A percentile compares a stretch with the other conserved stretches of the same genome.
These are phyloP conservation scores for Mystacides longicornis DNA, from an alignment of 2,888 invertebrate species.

Conservation along the genomic window DNA sequence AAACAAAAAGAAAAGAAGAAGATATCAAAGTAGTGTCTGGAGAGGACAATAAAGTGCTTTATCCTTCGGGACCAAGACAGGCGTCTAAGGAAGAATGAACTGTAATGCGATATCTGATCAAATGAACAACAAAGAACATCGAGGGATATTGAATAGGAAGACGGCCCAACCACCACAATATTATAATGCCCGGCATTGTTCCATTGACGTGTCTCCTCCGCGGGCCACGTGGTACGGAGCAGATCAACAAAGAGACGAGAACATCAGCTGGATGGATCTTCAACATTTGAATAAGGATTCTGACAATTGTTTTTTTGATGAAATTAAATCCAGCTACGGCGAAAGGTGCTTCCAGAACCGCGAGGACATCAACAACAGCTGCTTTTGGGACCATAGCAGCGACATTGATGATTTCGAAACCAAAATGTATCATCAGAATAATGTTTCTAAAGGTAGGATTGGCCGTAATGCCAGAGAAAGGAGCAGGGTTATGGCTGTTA, in stretches of 20 bases:
- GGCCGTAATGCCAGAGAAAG: constrained; percentile 46
- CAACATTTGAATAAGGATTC: background rate
- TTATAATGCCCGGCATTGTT: constrained; percentile 19
- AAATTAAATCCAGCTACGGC: background rate
- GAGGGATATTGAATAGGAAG: constrained; percentile 14
- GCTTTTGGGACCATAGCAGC: constrained; percentile 4
- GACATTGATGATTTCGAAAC: constrained; percentile 1
- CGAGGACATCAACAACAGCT: constrained; percentile 16
- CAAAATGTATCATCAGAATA: constrained; percentile 19
- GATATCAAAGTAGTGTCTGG: constrained; percentile 6
- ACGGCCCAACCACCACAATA: constrained; percentile 21
- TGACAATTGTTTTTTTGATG: no score
- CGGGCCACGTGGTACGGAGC: constrained; percentile 2
- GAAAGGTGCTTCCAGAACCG: constrained; percentile 7
- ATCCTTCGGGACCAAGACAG: background rate
- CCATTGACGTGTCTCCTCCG: constrained; percentile 17
- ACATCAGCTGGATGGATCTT: background rate
- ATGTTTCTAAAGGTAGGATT: constrained; percentile 19
- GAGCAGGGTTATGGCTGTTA: constrained; percentile 48
- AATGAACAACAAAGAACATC: background rate
- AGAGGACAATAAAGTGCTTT: constrained; percentile 8
- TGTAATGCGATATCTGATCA: constrained; percentile 18
- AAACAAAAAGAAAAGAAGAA: constrained; percentile 7
- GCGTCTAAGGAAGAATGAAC: constrained; percentile 16
- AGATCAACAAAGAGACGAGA: background rate